Percentiles rank a stretch among this genome's conserved stretches.
phyloP scores from a whole-genome alignment of 2,113 vertebrate species.

The Lathamus discolor region DNA sequence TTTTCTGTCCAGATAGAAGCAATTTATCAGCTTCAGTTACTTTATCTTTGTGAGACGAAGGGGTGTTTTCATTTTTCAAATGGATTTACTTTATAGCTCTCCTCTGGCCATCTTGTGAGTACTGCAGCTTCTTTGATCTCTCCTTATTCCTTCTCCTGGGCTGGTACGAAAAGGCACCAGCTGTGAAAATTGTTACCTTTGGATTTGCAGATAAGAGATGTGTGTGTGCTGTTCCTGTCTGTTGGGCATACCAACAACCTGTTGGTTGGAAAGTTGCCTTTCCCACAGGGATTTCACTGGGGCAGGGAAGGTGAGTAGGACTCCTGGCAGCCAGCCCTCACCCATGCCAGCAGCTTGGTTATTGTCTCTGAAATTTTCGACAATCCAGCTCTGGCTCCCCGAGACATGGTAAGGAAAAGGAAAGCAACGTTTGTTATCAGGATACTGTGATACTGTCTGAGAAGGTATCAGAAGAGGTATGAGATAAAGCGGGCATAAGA shows the following conservation, averaged over 20 bases:
- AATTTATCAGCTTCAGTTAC: background rate
- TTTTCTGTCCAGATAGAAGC: background rate
- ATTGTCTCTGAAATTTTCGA: too few relatives aligned
- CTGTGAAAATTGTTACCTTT: background rate
- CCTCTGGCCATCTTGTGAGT: background rate
- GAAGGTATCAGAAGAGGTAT: background rate
- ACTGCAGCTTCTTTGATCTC: background rate
- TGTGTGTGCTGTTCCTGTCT: background rate
- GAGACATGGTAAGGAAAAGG: background rate
- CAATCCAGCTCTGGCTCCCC: too few relatives aligned
- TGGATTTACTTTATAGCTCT: constrained; percentile 12
- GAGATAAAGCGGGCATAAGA: background rate
- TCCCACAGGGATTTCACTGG: background rate
- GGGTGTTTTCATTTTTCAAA: background rate
- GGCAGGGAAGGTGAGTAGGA: too few relatives aligned
- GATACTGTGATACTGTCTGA: background rate
- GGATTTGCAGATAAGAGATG: background rate
- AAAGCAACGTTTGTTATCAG: background rate
- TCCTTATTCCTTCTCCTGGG: background rate
- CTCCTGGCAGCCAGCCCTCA: background rate
- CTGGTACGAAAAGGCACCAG: background rate
- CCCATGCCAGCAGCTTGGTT: background rate
- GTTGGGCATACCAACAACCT: background rate
- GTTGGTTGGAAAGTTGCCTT: too few relatives aligned
- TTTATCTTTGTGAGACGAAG: background rate